phyloP scores from a whole-genome alignment of 2,113 vertebrate species.

The Oryctolagus cuniculus region mOryCun1.1 NC_091440.1:3586001-3586500 shows the following conservation, averaged over 20 bases:
- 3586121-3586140: slow-evolving; percentile 21
- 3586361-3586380: background rate
- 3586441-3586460: background rate
- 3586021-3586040: background rate
- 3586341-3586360: slow-evolving; percentile 16
- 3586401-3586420: background rate
- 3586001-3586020: background rate
- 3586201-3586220: background rate
- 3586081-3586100: background rate
- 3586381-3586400: slow-evolving; percentile 22
- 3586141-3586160: slow-evolving; percentile 28
- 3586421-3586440: background rate
- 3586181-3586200: slow-evolving; percentile 39
- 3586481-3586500: background rate
- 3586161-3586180: slow-evolving; percentile 26
- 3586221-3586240: background rate
- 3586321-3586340: slow-evolving; percentile 45
- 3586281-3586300: slow-evolving; percentile 10
- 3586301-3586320: background rate
- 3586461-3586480: background rate
- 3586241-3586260: slow-evolving; percentile 49
- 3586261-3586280: slow-evolving; percentile 59
- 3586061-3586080: background rate
- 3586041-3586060: slow-evolving; percentile 38
- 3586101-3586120: slow-evolving; percentile 59